Evolutionary conservation across 2,113 vertebrate genomes (phyloP).

Genomic region (Rhegmatorhina hoffmannsi): DNA sequence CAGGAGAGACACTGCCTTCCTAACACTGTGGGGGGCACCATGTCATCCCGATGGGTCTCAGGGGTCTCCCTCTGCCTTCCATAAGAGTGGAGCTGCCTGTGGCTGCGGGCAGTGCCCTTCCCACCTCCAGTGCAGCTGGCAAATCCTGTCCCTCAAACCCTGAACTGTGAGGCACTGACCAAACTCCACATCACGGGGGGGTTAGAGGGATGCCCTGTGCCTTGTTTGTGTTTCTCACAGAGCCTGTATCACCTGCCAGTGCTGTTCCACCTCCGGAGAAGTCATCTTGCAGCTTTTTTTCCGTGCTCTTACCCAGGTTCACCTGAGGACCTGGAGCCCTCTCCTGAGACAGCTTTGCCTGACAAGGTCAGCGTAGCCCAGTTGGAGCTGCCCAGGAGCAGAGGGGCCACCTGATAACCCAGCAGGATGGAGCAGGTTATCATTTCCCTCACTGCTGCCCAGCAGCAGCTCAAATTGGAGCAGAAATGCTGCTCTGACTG

Average conservation of each 20-base stretch:
- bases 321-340: neutral
- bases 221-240: neutral
- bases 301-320: neutral
- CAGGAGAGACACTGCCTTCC: neutral
- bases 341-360: neutral
- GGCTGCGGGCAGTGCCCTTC: neutral
- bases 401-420: rapidly evolving
- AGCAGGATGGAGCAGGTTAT: rapidly evolving
- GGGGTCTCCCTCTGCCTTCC: neutral
- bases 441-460: neutral
- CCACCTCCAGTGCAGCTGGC: rapidly evolving
- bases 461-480: rapidly evolving
- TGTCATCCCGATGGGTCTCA: neutral
- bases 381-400: neutral
- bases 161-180: rapidly evolving
- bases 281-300: neutral
- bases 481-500: rapidly evolving
- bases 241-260: neutral
- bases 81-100: neutral
- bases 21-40: neutral
- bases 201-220: neutral
- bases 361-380: rapidly evolving
- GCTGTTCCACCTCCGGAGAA: neutral
- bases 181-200: rapidly evolving
- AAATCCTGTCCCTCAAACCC: neutral